A percentile compares a stretch with the other conserved stretches of the same genome.
phyloP scores from a whole-genome alignment of 2,113 vertebrate species.

The Corynorhinus townsendii region DNA sequence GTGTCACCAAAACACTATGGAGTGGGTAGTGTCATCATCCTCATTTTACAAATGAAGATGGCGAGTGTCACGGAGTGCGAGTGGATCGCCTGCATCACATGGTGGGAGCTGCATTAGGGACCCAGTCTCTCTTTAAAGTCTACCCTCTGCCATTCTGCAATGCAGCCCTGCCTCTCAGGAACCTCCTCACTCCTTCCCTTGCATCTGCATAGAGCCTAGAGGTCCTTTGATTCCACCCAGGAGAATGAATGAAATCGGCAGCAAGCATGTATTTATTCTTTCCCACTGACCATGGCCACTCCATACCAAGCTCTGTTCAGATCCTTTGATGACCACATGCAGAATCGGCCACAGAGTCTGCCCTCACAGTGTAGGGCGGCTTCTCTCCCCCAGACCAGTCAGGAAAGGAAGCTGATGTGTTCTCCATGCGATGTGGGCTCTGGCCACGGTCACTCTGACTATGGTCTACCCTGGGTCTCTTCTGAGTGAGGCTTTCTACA shows the following conservation, averaged over 20 bases:
- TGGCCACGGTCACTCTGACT: fast-evolving
- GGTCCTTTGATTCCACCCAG: neutral
- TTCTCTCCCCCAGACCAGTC: too few species aligned
- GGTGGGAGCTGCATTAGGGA: fast-evolving
- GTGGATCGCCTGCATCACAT: neutral
- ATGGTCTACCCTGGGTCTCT: neutral
- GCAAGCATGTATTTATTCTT: neutral
- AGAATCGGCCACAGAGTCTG: fast-evolving
- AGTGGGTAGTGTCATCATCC: neutral
- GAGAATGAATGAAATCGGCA: neutral
- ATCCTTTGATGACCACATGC: neutral
- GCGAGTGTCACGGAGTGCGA: fast-evolving
- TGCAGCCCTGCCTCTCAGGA: fast-evolving
- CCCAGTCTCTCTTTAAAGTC: fast-evolving
- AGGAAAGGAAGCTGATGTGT: neutral
- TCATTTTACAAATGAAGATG: neutral
- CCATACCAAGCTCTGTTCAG: neutral
- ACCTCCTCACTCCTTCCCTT: too few species aligned
- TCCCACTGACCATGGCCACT: neutral
- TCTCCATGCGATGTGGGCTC: fast-evolving
- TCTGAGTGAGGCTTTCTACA: neutral
- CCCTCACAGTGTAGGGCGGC: too few species aligned
- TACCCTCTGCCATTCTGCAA: too few species aligned
- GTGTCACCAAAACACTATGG: neutral
- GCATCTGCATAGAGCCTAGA: neutral